phyloP scores from a whole-genome alignment of 2,888 invertebrate genomes.

The Heliconius erato region DNA sequence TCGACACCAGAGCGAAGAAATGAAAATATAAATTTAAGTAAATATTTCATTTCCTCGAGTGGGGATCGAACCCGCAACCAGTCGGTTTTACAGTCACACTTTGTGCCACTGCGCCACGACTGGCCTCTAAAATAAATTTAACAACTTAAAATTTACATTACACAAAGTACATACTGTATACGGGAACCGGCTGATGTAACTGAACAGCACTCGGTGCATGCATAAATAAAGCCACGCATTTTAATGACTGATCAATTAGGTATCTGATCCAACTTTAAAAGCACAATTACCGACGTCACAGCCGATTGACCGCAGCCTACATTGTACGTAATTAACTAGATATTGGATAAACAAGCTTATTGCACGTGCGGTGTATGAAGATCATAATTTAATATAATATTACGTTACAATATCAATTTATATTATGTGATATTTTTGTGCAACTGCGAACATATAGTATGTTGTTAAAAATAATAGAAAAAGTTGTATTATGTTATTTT shows the following conservation, averaged over 20 bases:
- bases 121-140: background rate
- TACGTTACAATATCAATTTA: conserved; percentile 21
- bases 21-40: no score
- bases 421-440: background rate
- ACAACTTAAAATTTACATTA: background rate
- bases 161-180: background rate
- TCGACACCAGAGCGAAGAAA: no score
- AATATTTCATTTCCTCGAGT: no score
- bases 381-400: conserved; percentile 36
- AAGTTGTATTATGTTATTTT: no score
- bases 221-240: conserved; percentile 57
- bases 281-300: conserved; percentile 67
- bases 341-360: conserved; percentile 55
- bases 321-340: conserved; percentile 66
- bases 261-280: conserved; percentile 68
- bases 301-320: conserved; percentile 60
- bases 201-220: conserved; percentile 42
- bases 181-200: conserved; percentile 31
- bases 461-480: background rate
- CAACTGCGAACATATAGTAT: background rate
- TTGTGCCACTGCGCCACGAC: no score
- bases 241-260: conserved; percentile 67
- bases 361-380: conserved; percentile 30
- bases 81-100: no score
- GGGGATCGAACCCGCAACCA: no score